Evolutionary conservation across 2,888 invertebrate genomes (phyloP), one percentile per base, ranked within the genome.

Genomic region (Mesoligia furuncula): DNA sequence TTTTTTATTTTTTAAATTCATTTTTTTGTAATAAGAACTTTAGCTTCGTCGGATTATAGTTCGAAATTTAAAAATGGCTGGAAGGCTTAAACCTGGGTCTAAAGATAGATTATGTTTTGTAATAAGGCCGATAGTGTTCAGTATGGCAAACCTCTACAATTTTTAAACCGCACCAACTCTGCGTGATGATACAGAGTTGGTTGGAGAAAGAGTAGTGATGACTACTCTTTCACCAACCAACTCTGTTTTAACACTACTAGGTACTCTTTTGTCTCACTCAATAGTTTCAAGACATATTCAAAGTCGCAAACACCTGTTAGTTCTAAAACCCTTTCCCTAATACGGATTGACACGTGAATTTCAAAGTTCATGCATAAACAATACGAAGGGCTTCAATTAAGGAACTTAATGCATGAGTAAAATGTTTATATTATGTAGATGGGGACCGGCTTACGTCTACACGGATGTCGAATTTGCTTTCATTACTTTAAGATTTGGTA

Each of bases 351-450:
- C 92, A 90, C 89, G 90, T 83, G 90, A 92, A 91, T 91, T 92
- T 90, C 91, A 85, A 88, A 90, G 90, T 89, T 90, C 92, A 92
- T 93, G 92, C 91, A 93, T 93, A 93, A 92, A 92, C 90, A 91
- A 93, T 90, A 87, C 76, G 83, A 83, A 85, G 85, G 85, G 90
- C 87, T 89, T 87, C 88, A 90, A 92, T 92, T 92, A 92, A 89
- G 86, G 82, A 91, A 91, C 90, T 90, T 87, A 90, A 90, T 89
- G 90, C 86, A 84, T 78, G 87, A 85, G 86, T 88, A 86, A 87
- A 88, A 89, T 88, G 86, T 87, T 90, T 89, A 85, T 86, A 86
- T 79, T 85, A 86, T 84, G 79, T 79, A 83, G 77, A 72, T 77
- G 42, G 65, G 65, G 74, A 65, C 48, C 67, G 73, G 73, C 76